Conservation (phyloP, 2,888 invertebrate species). For the Mycogona germanica region DNA sequence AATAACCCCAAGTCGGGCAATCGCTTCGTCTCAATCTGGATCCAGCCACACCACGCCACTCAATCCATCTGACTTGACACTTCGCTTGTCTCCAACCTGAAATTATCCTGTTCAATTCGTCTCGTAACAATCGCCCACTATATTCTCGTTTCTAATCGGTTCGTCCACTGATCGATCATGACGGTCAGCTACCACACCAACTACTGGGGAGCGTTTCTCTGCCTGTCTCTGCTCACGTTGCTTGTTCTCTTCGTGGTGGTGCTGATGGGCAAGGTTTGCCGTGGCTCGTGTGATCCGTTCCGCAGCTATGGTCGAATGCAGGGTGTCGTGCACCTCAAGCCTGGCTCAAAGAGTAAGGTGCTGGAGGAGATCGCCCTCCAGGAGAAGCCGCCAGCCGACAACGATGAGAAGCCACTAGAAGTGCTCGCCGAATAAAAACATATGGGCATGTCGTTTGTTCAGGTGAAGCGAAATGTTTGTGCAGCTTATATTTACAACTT, state of each 20-base stretch:
- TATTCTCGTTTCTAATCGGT: background rate
- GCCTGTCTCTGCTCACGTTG: conserved; percentile 17
- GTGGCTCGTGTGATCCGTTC: conserved; percentile 13
- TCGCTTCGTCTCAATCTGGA: conserved; percentile 24
- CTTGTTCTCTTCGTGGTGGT: conserved; percentile 17
- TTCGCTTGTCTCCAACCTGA: background rate
- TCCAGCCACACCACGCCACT: conserved; percentile 19
- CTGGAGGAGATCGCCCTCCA: conserved; percentile 19
- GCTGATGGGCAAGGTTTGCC: conserved; percentile 11
- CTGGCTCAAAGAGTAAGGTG: too few relatives aligned
- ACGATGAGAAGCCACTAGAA: too few relatives aligned
- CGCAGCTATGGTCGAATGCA: background rate
- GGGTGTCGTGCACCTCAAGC: background rate
- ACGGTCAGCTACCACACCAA: conserved; percentile 15
- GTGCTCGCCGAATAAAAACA: too few relatives aligned
- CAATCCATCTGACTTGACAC: conserved; percentile 18
- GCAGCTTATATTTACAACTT: too few relatives aligned
- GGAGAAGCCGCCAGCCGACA: conserved; percentile 8
- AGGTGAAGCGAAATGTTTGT: too few relatives aligned
- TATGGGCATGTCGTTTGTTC: too few relatives aligned
- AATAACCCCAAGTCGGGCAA: conserved; percentile 41
- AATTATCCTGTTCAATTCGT: too few relatives aligned
- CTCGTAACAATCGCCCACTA: background rate
- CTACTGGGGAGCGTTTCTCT: conserved; percentile 19
- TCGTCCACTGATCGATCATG: conserved; percentile 8